These are phyloP conservation scores for Fregetta grallaria DNA, from an alignment of 2,113 vertebrate species.

Conservation along the genomic window DNA sequence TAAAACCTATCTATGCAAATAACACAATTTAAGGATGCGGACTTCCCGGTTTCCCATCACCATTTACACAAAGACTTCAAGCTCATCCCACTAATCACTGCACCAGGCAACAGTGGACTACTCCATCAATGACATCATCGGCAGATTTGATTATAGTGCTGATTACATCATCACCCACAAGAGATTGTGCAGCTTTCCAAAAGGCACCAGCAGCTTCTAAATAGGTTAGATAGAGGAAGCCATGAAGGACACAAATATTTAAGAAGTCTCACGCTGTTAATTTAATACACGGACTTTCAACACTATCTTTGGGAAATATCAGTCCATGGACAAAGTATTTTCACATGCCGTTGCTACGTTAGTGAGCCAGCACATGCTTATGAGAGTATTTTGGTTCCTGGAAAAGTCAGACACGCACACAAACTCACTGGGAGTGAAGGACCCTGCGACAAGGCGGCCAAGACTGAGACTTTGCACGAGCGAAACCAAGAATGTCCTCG, in stretches of 20 bases:
- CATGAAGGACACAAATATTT: background rate
- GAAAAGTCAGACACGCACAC: background rate
- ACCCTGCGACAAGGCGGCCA: background rate
- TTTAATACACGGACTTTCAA: background rate
- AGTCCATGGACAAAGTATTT: background rate
- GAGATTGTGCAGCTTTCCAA: conserved; percentile 7
- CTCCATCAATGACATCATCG: background rate
- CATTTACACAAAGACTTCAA: background rate
- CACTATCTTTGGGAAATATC: background rate
- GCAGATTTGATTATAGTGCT: background rate
- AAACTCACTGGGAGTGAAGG: fast-evolving
- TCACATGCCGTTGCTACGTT: background rate
- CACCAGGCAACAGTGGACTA: background rate
- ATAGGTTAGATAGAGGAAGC: background rate
- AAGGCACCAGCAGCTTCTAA: conserved; percentile 6
- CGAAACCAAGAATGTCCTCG: background rate
- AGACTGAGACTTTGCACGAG: background rate
- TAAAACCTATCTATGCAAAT: background rate
- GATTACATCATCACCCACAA: conserved; percentile 33
- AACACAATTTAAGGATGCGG: background rate
- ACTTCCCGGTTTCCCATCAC: background rate
- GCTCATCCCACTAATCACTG: background rate
- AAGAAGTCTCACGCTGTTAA: background rate
- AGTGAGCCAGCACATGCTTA: background rate
- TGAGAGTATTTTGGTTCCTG: background rate